A percentile compares a stretch with the other conserved stretches of the same genome.
Conservation (phyloP, 1,140 invertebrate species). For the Mycetomoellerius zeteki region DNA sequence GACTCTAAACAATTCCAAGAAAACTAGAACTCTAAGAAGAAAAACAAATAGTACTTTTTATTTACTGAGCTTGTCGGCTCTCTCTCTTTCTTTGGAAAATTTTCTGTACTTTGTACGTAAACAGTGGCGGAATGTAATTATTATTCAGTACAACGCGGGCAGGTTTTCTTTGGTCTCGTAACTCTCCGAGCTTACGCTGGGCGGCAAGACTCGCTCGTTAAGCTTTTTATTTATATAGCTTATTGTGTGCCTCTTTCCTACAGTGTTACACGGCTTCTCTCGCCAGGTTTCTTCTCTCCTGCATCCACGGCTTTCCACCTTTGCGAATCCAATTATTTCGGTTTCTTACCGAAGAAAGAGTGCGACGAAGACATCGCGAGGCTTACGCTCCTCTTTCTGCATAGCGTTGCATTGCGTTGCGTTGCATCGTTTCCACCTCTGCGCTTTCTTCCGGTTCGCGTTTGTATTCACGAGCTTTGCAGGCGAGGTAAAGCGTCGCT, state of each 20-base stretch:
- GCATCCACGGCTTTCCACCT: slow-evolving; percentile 30
- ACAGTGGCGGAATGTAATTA: slow-evolving; percentile 66
- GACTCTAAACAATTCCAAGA: neutral
- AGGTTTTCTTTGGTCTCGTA: slow-evolving; percentile 58
- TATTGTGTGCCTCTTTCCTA: slow-evolving; percentile 25
- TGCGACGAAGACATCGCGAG: slow-evolving; percentile 53
- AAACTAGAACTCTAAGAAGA: neutral
- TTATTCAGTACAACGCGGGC: slow-evolving; percentile 56
- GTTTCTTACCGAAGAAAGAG: slow-evolving; percentile 57
- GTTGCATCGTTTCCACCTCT: slow-evolving; percentile 4
- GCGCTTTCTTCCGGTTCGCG: slow-evolving; percentile 11
- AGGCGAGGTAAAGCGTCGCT: slow-evolving; percentile 21
- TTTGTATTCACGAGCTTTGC: slow-evolving; percentile 64
- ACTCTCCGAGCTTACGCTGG: slow-evolving; percentile 53
- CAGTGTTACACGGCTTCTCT: slow-evolving; percentile 41
- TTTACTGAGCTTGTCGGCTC: neutral
- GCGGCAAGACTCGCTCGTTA: slow-evolving; percentile 22
- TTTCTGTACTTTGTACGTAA: slow-evolving; percentile 50
- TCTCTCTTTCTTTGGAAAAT: slow-evolving; percentile 21
- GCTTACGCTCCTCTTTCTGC: slow-evolving; percentile 30
- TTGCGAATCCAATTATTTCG: slow-evolving; percentile 70
- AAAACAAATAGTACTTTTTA: slow-evolving; percentile 7
- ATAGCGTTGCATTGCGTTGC: neutral
- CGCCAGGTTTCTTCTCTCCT: slow-evolving; percentile 32
- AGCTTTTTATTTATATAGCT: slow-evolving; percentile 73